Evolutionary conservation across 2,888 invertebrate genomes (phyloP).

Genomic region (Euclidia mi): DNA sequence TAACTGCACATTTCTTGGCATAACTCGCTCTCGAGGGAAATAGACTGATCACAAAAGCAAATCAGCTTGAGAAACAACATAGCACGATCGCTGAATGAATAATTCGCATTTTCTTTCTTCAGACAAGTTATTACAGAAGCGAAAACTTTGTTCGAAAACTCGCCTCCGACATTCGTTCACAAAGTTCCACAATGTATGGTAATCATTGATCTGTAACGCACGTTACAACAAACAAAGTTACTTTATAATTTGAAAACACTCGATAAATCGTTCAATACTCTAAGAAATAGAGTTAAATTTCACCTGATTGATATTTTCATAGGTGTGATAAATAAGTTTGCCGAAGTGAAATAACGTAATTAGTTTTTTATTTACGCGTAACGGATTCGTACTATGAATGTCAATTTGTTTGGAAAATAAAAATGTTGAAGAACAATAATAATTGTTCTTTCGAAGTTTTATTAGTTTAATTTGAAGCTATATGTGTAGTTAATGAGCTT

Average conservation of each 20-base stretch:
- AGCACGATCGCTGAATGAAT: constrained; percentile 33
- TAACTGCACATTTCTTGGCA: background rate
- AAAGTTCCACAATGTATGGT: constrained; percentile 64
- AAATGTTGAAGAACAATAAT: constrained; percentile 7
- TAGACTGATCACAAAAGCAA: constrained; percentile 11
- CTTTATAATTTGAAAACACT: background rate
- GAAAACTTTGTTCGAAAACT: constrained; percentile 57
- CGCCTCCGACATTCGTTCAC: constrained; percentile 56
- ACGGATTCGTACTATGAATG: constrained; percentile 18
- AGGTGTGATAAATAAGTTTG: background rate
- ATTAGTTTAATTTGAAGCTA: constrained; percentile 21
- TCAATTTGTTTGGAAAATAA: constrained; percentile 17
- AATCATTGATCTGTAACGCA: constrained; percentile 63
- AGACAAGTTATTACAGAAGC: constrained; percentile 53
- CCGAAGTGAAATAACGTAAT: constrained; percentile 21
- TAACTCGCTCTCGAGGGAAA: constrained; percentile 10
- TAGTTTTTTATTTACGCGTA: constrained; percentile 33
- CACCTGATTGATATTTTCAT: background rate
- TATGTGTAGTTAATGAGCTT: constrained; percentile 10
- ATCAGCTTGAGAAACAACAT: constrained; percentile 22
- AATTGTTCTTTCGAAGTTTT: constrained; percentile 7
- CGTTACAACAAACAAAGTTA: constrained; percentile 22
- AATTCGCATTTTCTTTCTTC: constrained; percentile 46
- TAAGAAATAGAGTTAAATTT: constrained; percentile 10
- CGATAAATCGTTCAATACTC: background rate